Percentiles rank a stretch among this genome's conserved stretches.
Conservation (phyloP, 2,113 vertebrate genomes). For the Tachysurus fulvidraco region DNA sequence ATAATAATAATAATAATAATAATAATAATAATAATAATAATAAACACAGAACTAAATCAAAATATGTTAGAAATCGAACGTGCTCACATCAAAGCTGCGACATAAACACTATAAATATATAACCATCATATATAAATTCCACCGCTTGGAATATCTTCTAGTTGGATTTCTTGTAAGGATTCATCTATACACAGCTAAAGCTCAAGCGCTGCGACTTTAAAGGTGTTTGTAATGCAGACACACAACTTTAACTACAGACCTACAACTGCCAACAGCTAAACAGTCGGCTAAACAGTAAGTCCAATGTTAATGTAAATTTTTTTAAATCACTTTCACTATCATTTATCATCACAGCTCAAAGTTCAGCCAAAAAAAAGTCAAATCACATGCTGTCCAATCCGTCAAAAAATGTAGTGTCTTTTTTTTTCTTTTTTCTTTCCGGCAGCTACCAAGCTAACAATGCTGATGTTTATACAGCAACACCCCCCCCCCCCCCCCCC, state of each 20-base stretch:
- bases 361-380: neutral
- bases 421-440: neutral
- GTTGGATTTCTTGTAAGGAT: neutral
- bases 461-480: neutral
- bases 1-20: too few species aligned
- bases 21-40: too few species aligned
- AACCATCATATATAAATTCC: neutral
- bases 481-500: too few species aligned
- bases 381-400: neutral
- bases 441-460: neutral
- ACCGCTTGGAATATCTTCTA: neutral
- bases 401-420: neutral
- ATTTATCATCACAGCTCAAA: neutral
- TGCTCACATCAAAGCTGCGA: neutral
- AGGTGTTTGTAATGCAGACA: neutral
- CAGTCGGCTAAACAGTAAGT: neutral
- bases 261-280: neutral
- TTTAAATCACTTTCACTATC: neutral
- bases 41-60: neutral
- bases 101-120: neutral
- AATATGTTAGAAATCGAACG: neutral
- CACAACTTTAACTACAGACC: neutral
- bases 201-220: neutral
- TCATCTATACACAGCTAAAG: neutral
- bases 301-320: neutral